phyloP scores from a whole-genome alignment of 35 echinoderm and acorn worm genomes.

The Nesometra sesokonis region DNA sequence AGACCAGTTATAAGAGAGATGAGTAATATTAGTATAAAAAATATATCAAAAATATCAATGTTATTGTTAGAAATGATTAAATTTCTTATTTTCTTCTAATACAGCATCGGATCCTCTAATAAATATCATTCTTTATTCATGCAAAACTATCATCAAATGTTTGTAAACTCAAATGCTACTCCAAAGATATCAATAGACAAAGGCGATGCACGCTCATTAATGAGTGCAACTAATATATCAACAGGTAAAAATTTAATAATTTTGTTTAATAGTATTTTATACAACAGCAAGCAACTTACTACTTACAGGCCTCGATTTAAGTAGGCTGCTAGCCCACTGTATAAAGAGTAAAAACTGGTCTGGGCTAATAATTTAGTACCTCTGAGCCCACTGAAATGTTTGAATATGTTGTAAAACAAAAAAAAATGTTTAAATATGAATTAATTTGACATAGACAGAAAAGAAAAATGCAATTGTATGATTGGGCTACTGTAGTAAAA shows the following conservation, averaged over 20 bases:
- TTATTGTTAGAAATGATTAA: no score
- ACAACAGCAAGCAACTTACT: background rate
- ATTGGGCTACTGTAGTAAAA: no score
- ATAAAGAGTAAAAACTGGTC: background rate
- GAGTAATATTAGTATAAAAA: background rate
- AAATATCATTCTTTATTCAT: constrained; percentile 68
- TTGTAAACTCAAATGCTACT: constrained; percentile 38
- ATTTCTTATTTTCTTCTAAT: no score
- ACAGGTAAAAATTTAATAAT: background rate
- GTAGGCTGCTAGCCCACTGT: no score
- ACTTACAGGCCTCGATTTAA: background rate
- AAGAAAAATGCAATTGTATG: no score
- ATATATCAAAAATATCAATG: background rate
- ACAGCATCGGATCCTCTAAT: constrained; percentile 8
- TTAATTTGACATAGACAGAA: no score
- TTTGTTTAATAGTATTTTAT: background rate
- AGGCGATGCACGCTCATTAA: background rate
- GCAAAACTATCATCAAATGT: constrained; percentile 75
- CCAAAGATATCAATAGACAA: constrained; percentile 15
- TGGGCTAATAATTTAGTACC: no score
- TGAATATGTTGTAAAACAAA: no score
- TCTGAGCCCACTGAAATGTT: no score
- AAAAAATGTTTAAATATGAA: no score
- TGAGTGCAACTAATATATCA: background rate
- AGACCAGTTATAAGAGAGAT: background rate